A percentile compares a stretch with the other conserved stretches of the same genome.
Evolutionary conservation across 1,140 invertebrate genomes (phyloP).

Genomic region (Choristoneura fumiferana): DNA sequence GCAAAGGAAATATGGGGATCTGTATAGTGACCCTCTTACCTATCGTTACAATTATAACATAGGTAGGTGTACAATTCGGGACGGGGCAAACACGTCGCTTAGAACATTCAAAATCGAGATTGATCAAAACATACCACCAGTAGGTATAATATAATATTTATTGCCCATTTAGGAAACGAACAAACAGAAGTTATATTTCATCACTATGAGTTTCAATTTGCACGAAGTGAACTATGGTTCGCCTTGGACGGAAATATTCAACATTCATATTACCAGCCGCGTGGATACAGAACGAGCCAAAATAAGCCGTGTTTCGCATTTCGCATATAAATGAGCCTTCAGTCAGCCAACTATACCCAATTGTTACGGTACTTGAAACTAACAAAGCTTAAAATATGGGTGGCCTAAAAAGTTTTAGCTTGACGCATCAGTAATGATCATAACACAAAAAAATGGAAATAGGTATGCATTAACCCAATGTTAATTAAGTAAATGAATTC

Average conservation of each 20-base stretch:
- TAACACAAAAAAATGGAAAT: no score
- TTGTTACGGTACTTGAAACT: slow-evolving; percentile 13
- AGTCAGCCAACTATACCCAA: slow-evolving; percentile 12
- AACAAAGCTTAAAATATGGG: slow-evolving; percentile 11
- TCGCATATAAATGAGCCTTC: slow-evolving; percentile 7
- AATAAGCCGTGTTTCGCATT: slow-evolving; percentile 13
- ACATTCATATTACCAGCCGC: slow-evolving; percentile 5
- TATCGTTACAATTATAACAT: no score
- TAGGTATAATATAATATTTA: no score
- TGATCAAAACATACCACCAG: no score
- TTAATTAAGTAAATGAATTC: no score
- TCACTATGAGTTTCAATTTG: neutral
- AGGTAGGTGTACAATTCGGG: no score
- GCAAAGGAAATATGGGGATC: slow-evolving; percentile 9
- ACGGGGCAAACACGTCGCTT: no score
- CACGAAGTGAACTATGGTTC: neutral
- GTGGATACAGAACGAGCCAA: slow-evolving; percentile 8
- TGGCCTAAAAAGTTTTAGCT: neutral
- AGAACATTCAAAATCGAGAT: no score
- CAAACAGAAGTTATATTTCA: neutral
- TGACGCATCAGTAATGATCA: neutral
- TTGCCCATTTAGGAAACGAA: no score
- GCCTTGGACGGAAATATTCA: neutral
- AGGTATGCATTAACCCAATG: no score
- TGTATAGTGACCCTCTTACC: neutral